Percentiles rank a stretch among this genome's conserved stretches.
phyloP scores from a whole-genome alignment of 2,113 vertebrate species.

The Jacana jacana region DNA sequence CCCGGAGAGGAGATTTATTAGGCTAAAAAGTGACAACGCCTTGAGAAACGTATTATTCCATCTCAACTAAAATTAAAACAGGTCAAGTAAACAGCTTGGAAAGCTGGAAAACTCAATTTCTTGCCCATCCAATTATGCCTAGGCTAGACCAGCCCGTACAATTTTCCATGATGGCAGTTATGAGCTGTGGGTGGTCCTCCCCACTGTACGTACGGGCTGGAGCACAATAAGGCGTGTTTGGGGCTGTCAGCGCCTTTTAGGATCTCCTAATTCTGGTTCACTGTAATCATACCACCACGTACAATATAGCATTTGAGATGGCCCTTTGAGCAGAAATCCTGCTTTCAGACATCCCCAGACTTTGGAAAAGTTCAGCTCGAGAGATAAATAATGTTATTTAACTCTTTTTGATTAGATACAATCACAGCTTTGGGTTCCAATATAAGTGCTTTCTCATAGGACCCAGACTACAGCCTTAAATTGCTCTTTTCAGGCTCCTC shows the following conservation, averaged over 20 bases:
- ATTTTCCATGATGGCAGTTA: slow-evolving; percentile 73
- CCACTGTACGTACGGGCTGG: slow-evolving; percentile 62
- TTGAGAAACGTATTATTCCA: background rate
- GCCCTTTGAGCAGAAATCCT: background rate
- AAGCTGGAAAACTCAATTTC: slow-evolving; percentile 68
- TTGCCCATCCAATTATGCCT: slow-evolving; percentile 72
- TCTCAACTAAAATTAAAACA: slow-evolving; percentile 40
- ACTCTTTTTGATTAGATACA: background rate
- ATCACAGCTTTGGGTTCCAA: background rate
- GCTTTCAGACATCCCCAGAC: background rate
- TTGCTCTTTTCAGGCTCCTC: background rate
- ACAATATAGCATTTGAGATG: background rate
- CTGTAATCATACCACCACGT: background rate
- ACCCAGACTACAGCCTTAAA: background rate
- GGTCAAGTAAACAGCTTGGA: slow-evolving; percentile 47
- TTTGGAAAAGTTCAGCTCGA: background rate
- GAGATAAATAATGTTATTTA: background rate
- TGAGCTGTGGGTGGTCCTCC: slow-evolving; percentile 73
- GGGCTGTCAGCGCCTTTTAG: slow-evolving; percentile 54
- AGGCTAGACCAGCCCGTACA: slow-evolving; percentile 60
- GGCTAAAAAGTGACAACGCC: background rate
- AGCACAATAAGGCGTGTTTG: slow-evolving; percentile 65
- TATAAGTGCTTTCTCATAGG: background rate
- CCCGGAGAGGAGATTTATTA: slow-evolving; percentile 16
- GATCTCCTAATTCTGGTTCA: slow-evolving; percentile 53